phyloP scores from a whole-genome alignment of 2,113 vertebrate species.

The Protomyctophum bolini region DNA sequence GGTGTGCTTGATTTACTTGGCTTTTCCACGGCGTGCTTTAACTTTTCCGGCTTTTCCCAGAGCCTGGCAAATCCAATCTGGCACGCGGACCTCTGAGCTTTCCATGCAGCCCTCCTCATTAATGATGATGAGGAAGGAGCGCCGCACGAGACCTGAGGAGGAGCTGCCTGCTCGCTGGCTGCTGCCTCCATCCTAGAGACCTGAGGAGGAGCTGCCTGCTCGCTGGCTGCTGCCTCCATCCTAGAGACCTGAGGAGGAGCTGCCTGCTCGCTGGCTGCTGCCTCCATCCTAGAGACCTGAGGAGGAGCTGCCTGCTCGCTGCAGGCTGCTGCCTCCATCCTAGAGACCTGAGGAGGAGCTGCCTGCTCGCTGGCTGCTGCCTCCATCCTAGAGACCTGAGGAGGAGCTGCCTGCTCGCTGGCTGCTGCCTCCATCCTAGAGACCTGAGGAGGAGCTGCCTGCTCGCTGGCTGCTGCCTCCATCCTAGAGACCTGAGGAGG shows the following conservation, averaged over 20 bases:
- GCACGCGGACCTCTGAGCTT: constrained; percentile 24
- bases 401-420: background rate
- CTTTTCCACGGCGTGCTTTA: constrained; percentile 33
- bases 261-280: constrained; percentile 13
- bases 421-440: constrained; percentile 30
- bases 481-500: background rate
- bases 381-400: constrained; percentile 13
- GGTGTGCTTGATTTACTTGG: constrained; percentile 47
- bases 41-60: background rate
- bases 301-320: background rate
- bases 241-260: background rate
- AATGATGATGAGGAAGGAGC: constrained; percentile 43
- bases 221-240: constrained; percentile 25
- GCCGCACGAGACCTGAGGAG: background rate
- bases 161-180: constrained; percentile 9
- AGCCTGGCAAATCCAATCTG: constrained; percentile 30
- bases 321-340: constrained; percentile 33
- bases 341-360: background rate
- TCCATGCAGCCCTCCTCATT: constrained; percentile 21
- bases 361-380: constrained; percentile 12
- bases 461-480: constrained; percentile 17
- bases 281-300: constrained; percentile 14
- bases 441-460: constrained; percentile 1
- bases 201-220: background rate
- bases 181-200: constrained; percentile 24